Base-by-base conservation (phyloP, 2,888 invertebrate genomes). In the Drosophila nigritarsus region DNA sequence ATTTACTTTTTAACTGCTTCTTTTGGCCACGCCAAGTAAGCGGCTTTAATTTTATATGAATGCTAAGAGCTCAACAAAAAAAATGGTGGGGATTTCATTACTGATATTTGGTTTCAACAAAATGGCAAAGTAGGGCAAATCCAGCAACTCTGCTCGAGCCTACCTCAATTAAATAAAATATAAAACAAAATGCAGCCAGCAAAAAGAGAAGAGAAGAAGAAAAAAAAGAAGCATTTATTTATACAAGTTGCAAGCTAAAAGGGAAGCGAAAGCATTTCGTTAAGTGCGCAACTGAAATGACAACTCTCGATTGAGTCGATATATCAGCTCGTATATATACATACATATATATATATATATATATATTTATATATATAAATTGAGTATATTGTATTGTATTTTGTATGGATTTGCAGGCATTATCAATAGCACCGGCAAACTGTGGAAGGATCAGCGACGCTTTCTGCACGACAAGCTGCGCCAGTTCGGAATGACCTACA, bases 381-480 rank as follows among this genome's bases (percentile, higher is more conserved):
- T 42, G 20, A 45, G 11, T 42, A 40, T 40, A 40, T 45, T 20
- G 30, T 3, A 27, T 45, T 18, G 30, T 49, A n/a, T 24, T 20
- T 63, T 48, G 20, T 55, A 11, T 61, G 40, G 53, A 29, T 49
- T 80, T 79, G 58, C 94, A 98, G 98, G 98, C 84, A 96, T 98
- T 85, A 95, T 98, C 91, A 98, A 98, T 93, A 96, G 97, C 86
- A 97, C 97, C 82, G 98, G 98, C 73, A 95, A 96, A 80, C 94
- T 98, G 87, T 98, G 98, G 98, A 97, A 97, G 93, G 97, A 96
- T 88, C 98, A 98, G 92, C 95, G 98, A 69, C 95, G 96, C 78
- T 98, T 98, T 93, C 94, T 98, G 60, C 97, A 98, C 91, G 96
- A 97, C 83, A 96, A 97, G 83, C 94, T 98, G 2, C 95, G 97